phyloP scores from a whole-genome alignment of 1,140 invertebrate genomes.

The Drosophila busckii region DNA sequence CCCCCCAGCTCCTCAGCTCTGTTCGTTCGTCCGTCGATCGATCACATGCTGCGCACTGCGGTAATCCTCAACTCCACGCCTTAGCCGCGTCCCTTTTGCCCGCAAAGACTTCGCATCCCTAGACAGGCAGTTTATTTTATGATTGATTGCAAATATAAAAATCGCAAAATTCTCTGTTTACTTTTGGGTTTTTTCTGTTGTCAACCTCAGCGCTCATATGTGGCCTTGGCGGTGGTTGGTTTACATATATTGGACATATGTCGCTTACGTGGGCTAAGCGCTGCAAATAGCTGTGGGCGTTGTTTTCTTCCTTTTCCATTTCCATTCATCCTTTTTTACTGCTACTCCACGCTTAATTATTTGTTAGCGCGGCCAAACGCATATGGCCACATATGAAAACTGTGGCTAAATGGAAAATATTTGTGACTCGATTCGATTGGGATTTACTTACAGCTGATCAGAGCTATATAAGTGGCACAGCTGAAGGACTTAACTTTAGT shows the following conservation, averaged over 20 bases:
- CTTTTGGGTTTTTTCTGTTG: constrained; percentile 51
- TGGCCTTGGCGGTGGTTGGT: constrained; percentile 45
- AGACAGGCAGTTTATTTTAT: constrained; percentile 74
- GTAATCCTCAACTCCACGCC: constrained; percentile 75
- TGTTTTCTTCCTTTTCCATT: constrained; percentile 30
- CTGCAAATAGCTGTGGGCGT: constrained; percentile 65
- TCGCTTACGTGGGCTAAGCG: constrained; percentile 68
- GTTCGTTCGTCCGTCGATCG: constrained; percentile 46
- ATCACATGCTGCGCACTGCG: constrained; percentile 73
- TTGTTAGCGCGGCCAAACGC: constrained; percentile 50
- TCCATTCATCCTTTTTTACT: too few relatives aligned
- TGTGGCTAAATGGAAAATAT: neutral
- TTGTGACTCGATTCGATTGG: constrained; percentile 5
- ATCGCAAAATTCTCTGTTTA: constrained; percentile 74
- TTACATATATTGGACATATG: constrained; percentile 61
- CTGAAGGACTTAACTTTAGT: too few relatives aligned
- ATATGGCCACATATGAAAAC: constrained; percentile 58
- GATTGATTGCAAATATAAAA: constrained; percentile 78
- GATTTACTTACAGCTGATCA: too few relatives aligned
- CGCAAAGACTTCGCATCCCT: constrained; percentile 43
- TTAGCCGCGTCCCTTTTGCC: constrained; percentile 69
- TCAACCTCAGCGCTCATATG: constrained; percentile 19
- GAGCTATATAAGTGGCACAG: too few relatives aligned
- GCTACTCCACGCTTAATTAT: constrained; percentile 59
- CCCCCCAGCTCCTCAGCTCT: neutral